phyloP scores from a whole-genome alignment of 2,888 invertebrate species.

The Nomada fabriciana region DNA sequence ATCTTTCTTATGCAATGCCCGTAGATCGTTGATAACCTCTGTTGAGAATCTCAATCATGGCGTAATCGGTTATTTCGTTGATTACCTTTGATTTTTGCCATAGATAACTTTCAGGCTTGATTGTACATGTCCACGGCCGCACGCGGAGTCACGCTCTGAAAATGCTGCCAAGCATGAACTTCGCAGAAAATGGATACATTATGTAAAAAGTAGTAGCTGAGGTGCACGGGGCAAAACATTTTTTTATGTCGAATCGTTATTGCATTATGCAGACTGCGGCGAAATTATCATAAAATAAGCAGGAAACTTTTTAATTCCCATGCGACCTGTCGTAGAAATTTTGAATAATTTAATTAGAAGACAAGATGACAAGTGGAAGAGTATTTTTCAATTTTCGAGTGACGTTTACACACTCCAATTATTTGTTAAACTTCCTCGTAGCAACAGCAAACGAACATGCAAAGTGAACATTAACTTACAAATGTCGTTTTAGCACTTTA shows the following conservation, averaged over 20 bases:
- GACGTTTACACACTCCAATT: too few species aligned
- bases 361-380: background rate
- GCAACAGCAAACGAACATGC: too few species aligned
- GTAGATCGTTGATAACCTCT: background rate
- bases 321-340: too few species aligned
- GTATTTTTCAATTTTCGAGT: background rate
- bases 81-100: slow-evolving; percentile 13
- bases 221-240: background rate
- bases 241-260: background rate
- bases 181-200: background rate
- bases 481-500: too few species aligned
- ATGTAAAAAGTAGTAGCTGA: slow-evolving; percentile 10
- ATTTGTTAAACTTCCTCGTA: too few species aligned
- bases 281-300: too few species aligned
- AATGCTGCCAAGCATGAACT: slow-evolving; percentile 42
- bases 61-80: slow-evolving; percentile 15
- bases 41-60: background rate
- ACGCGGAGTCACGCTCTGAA: slow-evolving; percentile 21
- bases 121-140: background rate
- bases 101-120: slow-evolving; percentile 18
- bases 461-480: too few species aligned
- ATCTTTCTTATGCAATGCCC: slow-evolving; percentile 3
- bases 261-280: too few species aligned
- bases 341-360: too few species aligned
- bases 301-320: too few species aligned